Evolutionary conservation across 92 coral and sea anemone genomes (phyloP).

Genomic region (Zoanthus sociatus): DNA sequence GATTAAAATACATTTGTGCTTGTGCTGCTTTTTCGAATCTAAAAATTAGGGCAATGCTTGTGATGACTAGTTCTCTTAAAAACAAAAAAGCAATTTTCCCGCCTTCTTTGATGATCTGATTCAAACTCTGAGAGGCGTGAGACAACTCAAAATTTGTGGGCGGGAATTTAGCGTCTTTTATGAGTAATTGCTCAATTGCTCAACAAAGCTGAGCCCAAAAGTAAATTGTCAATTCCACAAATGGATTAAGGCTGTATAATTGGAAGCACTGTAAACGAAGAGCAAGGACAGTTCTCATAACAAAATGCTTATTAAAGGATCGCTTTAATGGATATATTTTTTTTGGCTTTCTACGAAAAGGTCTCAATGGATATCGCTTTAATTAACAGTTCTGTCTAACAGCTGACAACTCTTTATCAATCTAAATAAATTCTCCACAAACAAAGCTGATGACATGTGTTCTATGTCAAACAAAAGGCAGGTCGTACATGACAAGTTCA

Average conservation of each 20-base stretch:
- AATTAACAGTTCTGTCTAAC: conserved; percentile 92
- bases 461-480: conserved; percentile 92
- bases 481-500: conserved; percentile 93
- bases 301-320: conserved; percentile 74
- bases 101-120: conserved; percentile 69
- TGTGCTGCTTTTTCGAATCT: no score
- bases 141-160: conserved; percentile 68
- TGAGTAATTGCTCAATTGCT: conserved; percentile 86
- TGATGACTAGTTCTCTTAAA: neutral
- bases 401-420: conserved; percentile 97
- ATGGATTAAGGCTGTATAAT: conserved; percentile 85
- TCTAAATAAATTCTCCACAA: conserved; percentile 99
- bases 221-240: conserved; percentile 81
- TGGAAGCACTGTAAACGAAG: conserved; percentile 90
- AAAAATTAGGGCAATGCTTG: neutral
- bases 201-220: conserved; percentile 71
- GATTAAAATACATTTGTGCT: neutral
- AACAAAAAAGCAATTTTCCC: conserved; percentile 58
- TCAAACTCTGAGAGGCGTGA: conserved; percentile 92
- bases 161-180: conserved; percentile 81
- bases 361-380: conserved; percentile 94
- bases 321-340: conserved; percentile 76
- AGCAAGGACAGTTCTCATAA: conserved; percentile 70
- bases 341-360: conserved; percentile 90
- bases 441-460: conserved; percentile 98